Conservation (phyloP, 2,888 invertebrate genomes). For the Acanthosepion esculentum region DNA sequence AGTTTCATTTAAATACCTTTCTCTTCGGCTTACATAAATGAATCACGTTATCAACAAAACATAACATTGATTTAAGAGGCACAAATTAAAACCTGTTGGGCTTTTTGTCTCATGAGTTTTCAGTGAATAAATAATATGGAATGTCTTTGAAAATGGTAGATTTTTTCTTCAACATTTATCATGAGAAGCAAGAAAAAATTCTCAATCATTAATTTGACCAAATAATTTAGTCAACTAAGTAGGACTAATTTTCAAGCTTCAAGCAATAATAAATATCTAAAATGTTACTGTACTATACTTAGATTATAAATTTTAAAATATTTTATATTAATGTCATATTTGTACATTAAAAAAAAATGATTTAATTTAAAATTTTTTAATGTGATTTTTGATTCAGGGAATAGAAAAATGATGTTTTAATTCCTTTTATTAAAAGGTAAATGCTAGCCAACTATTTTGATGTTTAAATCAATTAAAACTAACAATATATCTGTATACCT, state of each 20-base stretch:
- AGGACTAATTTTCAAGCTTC: not conserved
- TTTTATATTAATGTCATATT: too few species aligned
- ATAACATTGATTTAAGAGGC: constrained; percentile 8
- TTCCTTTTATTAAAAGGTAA: too few species aligned
- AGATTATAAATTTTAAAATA: too few species aligned
- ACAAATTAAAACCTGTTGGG: constrained; percentile 8
- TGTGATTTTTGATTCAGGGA: not conserved
- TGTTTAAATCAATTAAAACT: too few species aligned
- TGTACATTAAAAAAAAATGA: too few species aligned
- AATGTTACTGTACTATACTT: not conserved
- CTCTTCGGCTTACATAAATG: not conserved
- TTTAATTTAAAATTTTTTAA: not conserved
- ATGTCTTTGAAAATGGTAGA: not conserved
- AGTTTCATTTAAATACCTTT: not conserved
- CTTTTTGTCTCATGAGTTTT: not conserved
- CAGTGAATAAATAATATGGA: not conserved
- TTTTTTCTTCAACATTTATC: not conserved
- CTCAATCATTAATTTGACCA: not conserved
- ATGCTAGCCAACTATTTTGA: too few species aligned
- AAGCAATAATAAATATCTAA: not conserved
- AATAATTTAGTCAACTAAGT: not conserved
- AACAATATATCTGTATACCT: too few species aligned
- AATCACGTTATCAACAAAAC: not conserved
- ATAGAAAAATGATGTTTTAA: too few species aligned
- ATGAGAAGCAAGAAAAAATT: not conserved